Conservation (phyloP, 2,888 invertebrate genomes). For the Pyrgus malvae region DNA sequence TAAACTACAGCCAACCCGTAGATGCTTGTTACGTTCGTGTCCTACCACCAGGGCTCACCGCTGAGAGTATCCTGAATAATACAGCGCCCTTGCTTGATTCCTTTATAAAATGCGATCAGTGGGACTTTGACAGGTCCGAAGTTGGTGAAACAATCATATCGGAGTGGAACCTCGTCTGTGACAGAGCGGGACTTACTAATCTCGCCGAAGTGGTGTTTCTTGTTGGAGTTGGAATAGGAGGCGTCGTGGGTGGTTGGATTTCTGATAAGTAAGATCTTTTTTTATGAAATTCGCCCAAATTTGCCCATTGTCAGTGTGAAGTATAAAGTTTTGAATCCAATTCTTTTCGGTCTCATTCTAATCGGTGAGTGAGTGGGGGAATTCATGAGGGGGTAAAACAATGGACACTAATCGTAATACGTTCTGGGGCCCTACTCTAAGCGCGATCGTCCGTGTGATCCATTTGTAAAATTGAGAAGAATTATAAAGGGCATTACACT, state of each 20-base stretch:
- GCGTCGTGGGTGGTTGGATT: slow-evolving; percentile 89
- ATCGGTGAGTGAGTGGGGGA: no score
- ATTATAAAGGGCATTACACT: no score
- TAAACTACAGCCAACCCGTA: slow-evolving; percentile 84
- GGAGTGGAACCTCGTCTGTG: slow-evolving; percentile 90
- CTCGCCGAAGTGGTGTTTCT: slow-evolving; percentile 90
- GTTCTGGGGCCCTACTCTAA: no score
- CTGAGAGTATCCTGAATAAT: slow-evolving; percentile 59
- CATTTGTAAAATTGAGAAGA: no score
- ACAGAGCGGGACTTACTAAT: slow-evolving; percentile 85
- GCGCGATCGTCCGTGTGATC: no score
- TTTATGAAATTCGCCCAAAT: no score
- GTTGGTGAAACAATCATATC: slow-evolving; percentile 87
- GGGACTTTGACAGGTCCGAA: slow-evolving; percentile 82
- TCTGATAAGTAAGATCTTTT: slow-evolving; percentile 83
- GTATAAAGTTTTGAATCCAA: no score
- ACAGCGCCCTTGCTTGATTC: slow-evolving; percentile 62
- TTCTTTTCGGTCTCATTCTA: no score
- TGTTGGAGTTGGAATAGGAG: slow-evolving; percentile 88
- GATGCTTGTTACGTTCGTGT: slow-evolving; percentile 82
- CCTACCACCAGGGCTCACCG: slow-evolving; percentile 59
- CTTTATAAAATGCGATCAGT: slow-evolving; percentile 78
- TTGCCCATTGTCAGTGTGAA: no score
- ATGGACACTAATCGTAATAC: no score
- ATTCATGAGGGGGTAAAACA: no score